Evolutionary conservation across 2,888 invertebrate genomes (phyloP).

Genomic region (Seladonia tumulorum): DNA sequence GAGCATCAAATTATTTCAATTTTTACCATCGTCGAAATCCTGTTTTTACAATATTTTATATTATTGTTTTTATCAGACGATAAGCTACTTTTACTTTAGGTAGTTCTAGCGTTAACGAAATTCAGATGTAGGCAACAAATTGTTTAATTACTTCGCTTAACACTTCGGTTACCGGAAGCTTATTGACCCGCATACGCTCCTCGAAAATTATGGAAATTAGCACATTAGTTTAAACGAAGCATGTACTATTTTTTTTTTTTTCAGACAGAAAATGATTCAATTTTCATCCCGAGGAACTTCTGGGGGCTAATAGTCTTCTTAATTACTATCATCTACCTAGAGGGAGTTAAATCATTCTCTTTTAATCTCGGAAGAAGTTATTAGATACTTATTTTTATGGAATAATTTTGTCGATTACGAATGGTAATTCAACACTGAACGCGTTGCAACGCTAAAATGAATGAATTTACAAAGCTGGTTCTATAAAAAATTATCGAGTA

Average conservation of each 20-base stretch:
- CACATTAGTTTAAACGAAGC: not conserved
- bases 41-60: not conserved
- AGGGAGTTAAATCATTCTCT: not conserved
- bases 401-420: not conserved
- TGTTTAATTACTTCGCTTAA: not conserved
- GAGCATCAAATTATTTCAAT: not conserved
- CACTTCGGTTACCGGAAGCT: not conserved
- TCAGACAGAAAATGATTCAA: not conserved
- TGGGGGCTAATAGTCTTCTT: not conserved
- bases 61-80: no score
- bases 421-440: not conserved
- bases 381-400: not conserved
- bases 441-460: not conserved
- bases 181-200: not conserved
- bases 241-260: not conserved
- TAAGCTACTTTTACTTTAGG: not conserved
- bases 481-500: no score
- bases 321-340: not conserved
- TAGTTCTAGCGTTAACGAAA: not conserved
- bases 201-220: not conserved
- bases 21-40: not conserved
- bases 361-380: not conserved
- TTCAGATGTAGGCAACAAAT: not conserved
- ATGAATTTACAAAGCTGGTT: no score
- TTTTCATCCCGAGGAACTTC: not conserved